Base-by-base conservation (phyloP, 2,888 invertebrate species). In the Loripinus fragilis region DNA sequence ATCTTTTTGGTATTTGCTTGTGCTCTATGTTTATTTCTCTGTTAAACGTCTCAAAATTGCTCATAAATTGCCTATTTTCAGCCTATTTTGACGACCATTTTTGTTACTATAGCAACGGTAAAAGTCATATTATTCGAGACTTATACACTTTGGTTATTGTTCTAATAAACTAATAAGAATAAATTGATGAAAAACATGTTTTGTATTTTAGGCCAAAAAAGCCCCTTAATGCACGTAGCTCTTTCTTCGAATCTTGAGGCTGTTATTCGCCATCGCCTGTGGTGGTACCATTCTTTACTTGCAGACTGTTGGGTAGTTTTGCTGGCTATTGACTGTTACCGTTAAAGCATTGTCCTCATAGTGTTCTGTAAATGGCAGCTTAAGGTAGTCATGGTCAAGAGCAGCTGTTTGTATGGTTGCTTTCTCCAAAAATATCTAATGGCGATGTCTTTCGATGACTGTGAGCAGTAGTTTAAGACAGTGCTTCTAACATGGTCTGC, bases 211-310 rank as follows among this genome's bases (percentile, higher is more conserved):
- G n/a, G n/a, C n/a, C n/a, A n/a, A n/a, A n/a, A n/a, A n/a, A n/a
- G n/a, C 41, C 60, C 28, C 83, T 78, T 60, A 81, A 76, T n/a
- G n/a, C n/a, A n/a, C n/a, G n/a, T n/a, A n/a, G n/a, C n/a, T n/a
- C n/a, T n/a, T n/a, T n/a, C n/a, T 0, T 84, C 81, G 70, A 84
- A 81, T 28, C 68, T 73, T 15, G 85, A 85, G 10, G 85, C 85
- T 48, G 83, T 83, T 15, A 85, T 41, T 64, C 83, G 35, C 73
- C n/a, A n/a, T n/a, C n/a, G n/a, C n/a, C n/a, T n/a, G n/a, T n/a
- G n/a, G n/a, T n/a, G 42, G 8, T 8, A 12, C 42, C 42, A 42
- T 42, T 42, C 10, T 42, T 15, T 42, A 42, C 42, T 67, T 15
- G 41, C 33, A 15, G 52, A 38, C 42, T 85, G 85, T 7, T 42